Base-by-base conservation (phyloP, 2,113 vertebrate species). In the Catharus fuscescens region DNA sequence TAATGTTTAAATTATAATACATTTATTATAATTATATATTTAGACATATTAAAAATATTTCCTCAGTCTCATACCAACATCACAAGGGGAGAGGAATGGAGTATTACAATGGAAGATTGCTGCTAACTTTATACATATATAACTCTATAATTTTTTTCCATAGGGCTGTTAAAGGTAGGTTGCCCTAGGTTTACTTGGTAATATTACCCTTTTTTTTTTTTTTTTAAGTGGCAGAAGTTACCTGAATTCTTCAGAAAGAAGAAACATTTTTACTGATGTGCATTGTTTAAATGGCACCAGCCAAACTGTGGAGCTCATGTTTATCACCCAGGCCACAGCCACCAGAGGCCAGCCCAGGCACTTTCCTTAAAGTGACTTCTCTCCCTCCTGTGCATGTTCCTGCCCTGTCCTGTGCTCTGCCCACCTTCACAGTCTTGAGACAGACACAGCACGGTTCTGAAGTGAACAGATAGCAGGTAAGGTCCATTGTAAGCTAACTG, bases 261-360 rank as follows among this genome's bases (percentile, higher is more conserved):
- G 45, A 36, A 50, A 14, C 0, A 1, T 44, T 80, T 82, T 88
- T 36, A 26, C 20, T 45, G 44, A 12, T 1, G 1, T 29, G 2
- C 12, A 26, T 28, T 11, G 18, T 67, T 60, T 26, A 32, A 34
- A 29, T 12, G 34, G 4, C 36, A n/a, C 31, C 18, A 17, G 21
- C 6, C 12, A 61, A 62, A 48, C 12, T 0, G 0, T 16, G 45
- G 52, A 57, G n/a, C 50, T 91, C 50, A 1, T 7, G 0, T 10
- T 71, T 50, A 9, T 40, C 65, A 45, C 38, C 50, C 32, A 9
- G 85, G 65, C 38, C 47, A 10, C 60, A 74, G 64, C 32, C 84
- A 73, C 8, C 81, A 70, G 36, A 26, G 21, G 7, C 76, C 67
- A 72, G 76, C 48, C 70, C 62, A 45, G 59, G 36, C 32, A 4